Base-by-base conservation (phyloP, 2,113 vertebrate species). In the Syngnathoides biaculeatus region DNA sequence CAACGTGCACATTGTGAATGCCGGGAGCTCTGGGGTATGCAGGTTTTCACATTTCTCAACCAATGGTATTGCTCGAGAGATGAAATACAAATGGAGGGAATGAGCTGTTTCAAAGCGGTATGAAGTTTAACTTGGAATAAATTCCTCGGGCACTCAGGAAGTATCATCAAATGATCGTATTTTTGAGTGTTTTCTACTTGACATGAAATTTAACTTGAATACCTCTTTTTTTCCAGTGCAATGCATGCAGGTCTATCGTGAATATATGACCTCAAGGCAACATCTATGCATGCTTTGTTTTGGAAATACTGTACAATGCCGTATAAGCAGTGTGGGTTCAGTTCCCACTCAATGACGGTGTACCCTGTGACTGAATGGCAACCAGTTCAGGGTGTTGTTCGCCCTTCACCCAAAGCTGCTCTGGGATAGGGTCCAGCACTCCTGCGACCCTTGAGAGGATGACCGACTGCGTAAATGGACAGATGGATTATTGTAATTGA, bases 131-230 rank as follows among this genome's bases (percentile, higher is more conserved):
- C 69, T 75, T 40, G 73, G 76, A 65, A 71, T 68, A 80, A 79
- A 72, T 86, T 82, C 45, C 10, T 69, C 72, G 47, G 79, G 63
- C 59, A 74, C 71, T 77, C 45, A 7, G 67, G 63, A 82, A 85
- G 87, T 74, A 68, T 71, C 71, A 79, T 84, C 69, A 79, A 86
- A 81, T 81, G 77, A 72, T 85, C 66, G 47, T 71, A 87, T 73
- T 78, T 66, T 82, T 73, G 64, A 24, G 56, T 67, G 62, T 76
- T 86, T 80, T 73, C 62, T 79, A 79, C 83, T 83, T 87, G 85
- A 86, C 82, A 82, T 80, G 64, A 85, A 83, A 75, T 85, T 67
- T 63, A 47, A 53, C 48, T 63, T 69, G 73, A 83, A 80, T 83
- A 66, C 55, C 50, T 77, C 61, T 79, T 72, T 79, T 72, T 80